Conservation (phyloP, 1,140 invertebrate species). For the Drosophila nasuta region DNA sequence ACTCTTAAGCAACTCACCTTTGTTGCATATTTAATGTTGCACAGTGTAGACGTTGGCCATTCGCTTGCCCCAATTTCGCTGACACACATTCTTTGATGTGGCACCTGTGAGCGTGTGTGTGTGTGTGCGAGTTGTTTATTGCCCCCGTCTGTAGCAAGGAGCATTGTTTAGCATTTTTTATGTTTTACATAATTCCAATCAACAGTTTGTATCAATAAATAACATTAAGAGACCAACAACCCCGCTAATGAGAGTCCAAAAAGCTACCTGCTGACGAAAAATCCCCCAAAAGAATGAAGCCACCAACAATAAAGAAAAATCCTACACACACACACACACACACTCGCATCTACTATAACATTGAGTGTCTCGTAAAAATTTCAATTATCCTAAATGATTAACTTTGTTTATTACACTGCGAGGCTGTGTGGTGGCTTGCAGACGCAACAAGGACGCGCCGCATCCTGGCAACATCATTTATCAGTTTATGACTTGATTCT, state of each 20-base stretch:
- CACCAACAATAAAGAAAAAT: constrained; percentile 5
- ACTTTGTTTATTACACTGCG: constrained; percentile 77
- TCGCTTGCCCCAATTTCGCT: constrained; percentile 35
- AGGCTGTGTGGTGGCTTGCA: neutral
- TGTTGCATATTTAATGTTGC: neutral
- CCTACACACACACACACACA: neutral
- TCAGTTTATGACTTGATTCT: constrained; percentile 84
- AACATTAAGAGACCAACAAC: constrained; percentile 45
- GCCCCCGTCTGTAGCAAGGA: constrained; percentile 13
- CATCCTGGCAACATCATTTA: constrained; percentile 69
- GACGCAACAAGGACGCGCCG: constrained; percentile 4
- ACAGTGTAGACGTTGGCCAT: constrained; percentile 9
- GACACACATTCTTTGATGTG: constrained; percentile 34
- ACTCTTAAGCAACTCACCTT: neutral
- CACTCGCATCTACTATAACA: constrained; percentile 28
- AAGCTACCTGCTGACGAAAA: constrained; percentile 50
- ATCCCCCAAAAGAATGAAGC: constrained; percentile 14
- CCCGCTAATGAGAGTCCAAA: constrained; percentile 62
- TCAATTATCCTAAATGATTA: constrained; percentile 85
- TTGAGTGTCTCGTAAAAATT: constrained; percentile 83
- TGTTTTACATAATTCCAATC: constrained; percentile 62
- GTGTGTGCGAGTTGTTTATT: constrained; percentile 42
- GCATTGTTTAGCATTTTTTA: constrained; percentile 34
- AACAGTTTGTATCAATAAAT: constrained; percentile 75
- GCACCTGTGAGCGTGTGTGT: constrained; percentile 25